Evolutionary conservation across 1,140 invertebrate species (phyloP), one percentile per base, ranked within the genome.

Genomic region (Linepithema humile): DNA sequence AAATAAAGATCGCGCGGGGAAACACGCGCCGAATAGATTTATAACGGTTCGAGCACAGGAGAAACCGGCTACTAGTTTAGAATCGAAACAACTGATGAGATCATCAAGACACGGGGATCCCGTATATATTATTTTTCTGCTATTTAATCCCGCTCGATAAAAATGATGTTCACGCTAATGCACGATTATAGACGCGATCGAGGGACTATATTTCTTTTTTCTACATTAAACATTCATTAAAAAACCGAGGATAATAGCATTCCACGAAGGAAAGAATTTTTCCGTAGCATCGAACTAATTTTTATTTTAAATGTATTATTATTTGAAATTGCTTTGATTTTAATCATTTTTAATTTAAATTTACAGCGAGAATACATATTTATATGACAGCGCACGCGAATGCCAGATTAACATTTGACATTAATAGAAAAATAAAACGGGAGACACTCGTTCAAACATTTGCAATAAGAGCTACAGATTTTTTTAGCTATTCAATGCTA

Each of bases 41-140:
- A 69, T 53, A 53, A 53, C 17, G 20, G 62, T 67, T 78, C 40
- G 9, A 48, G 48, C 6, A 15, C 40, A 35, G 29, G 17, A 29
- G 26, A 35, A n/a, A 3, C 32, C 17, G 32, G 23, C 62, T 67
- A 67, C 45, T 67, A 77, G 23, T 65, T 9, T 23, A 67, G 32
- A 2, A 78, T 67, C 45, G 45, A 78, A 78, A 67, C 45, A n/a
- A 64, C 20, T 6, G 32, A 53, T 78, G 75, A 69, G 67, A 10
- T 55, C 45, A 78, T 78, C 23, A 26, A 15, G 6, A 48, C 17
- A 35, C n/a, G 5, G 10, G 6, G n/a, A 32, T 69, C 3, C 17
- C 15, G 17, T 20, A 26, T 55, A 38, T 43, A 55, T 80, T 23
- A 55, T 69, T 1, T 32, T 40, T 67, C 1, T 29, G 20, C 9